phyloP scores from a whole-genome alignment of 2,888 invertebrate species.

The Nephrotoma appendiculata region DNA sequence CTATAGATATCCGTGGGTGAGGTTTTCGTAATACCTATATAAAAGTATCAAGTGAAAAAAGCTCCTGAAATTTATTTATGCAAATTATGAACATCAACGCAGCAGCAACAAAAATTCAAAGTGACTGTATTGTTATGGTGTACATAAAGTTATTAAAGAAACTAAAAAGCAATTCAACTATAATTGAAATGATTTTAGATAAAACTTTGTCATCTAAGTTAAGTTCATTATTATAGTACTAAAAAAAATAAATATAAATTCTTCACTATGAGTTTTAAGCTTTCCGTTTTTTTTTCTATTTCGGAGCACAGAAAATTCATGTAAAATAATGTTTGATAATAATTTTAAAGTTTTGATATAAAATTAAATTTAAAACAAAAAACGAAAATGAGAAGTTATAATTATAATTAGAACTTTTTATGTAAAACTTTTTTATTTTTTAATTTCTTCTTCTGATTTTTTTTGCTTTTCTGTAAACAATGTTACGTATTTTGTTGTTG shows the following conservation, averaged over 20 bases:
- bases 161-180: not conserved
- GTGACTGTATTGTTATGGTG: not conserved
- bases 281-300: not conserved
- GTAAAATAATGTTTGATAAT: not conserved
- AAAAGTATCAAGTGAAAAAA: no score
- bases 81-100: not conserved
- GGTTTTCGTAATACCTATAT: no score
- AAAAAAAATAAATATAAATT: not conserved
- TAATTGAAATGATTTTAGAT: not conserved
- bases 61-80: no score
- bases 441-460: not conserved
- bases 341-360: not conserved
- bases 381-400: not conserved
- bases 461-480: not conserved
- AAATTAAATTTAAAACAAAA: not conserved
- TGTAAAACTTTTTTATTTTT: not conserved
- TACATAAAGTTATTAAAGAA: not conserved
- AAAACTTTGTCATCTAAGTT: not conserved
- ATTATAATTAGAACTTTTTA: not conserved
- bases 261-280: not conserved
- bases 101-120: not conserved
- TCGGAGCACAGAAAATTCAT: not conserved
- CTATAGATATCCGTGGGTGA: no score
- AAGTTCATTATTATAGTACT: not conserved
- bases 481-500: not conserved